Evolutionary conservation across 2,888 invertebrate species (phyloP).

Genomic region (Disparrhopalites patrizii): DNA sequence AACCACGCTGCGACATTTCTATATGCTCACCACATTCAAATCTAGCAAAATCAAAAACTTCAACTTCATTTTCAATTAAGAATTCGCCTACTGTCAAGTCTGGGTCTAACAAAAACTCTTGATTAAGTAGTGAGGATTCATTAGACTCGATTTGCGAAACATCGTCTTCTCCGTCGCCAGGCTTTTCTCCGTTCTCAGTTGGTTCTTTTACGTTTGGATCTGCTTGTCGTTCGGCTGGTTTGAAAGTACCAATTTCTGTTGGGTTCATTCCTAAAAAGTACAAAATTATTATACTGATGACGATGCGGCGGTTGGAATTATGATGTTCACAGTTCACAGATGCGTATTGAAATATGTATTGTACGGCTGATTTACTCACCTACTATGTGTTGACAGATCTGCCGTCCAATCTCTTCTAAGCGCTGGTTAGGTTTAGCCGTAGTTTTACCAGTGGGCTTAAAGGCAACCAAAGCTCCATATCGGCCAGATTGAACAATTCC

Average conservation of each 20-base stretch:
- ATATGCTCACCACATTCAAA: constrained; percentile 77
- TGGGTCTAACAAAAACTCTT: constrained; percentile 81
- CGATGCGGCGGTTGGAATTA: constrained; percentile 23
- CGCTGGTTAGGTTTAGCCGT: constrained; percentile 25
- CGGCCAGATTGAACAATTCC: constrained; percentile 59
- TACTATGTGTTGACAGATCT: constrained; percentile 88
- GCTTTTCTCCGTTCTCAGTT: constrained; percentile 56
- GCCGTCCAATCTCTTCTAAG: constrained; percentile 59
- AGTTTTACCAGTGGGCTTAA: constrained; percentile 54
- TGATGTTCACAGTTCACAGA: constrained; percentile 9
- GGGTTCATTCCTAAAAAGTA: constrained; percentile 79
- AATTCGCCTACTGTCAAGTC: constrained; percentile 68
- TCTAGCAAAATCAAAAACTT: constrained; percentile 73
- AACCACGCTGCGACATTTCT: no score
- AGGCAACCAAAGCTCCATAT: constrained; percentile 78
- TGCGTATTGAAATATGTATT: no score
- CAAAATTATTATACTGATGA: constrained; percentile 13
- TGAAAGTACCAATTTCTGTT: constrained; percentile 61
- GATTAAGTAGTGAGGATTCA: constrained; percentile 74
- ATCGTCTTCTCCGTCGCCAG: constrained; percentile 26
- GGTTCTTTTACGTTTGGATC: constrained; percentile 53
- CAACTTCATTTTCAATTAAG: constrained; percentile 57
- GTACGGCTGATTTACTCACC: no score
- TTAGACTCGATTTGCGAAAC: constrained; percentile 52
- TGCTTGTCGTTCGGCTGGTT: constrained; percentile 54